phyloP scores from a whole-genome alignment of 64 coral and sea anemone species.

The Montipora capricornis region DNA sequence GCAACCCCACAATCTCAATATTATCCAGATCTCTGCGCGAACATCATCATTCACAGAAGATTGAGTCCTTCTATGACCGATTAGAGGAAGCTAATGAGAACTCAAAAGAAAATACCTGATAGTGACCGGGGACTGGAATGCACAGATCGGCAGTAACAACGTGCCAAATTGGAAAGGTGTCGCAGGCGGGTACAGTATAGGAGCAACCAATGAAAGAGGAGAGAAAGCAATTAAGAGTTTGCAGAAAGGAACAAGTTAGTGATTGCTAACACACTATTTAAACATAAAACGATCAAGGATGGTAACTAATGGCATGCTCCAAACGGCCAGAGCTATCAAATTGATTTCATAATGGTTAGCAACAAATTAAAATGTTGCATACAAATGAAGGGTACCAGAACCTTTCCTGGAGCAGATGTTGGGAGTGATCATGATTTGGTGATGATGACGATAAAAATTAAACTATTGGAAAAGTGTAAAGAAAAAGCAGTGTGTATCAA shows the following conservation, averaged over 20 bases:
- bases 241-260: background rate
- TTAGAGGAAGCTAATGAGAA: too few species aligned
- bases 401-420: conserved; percentile 5
- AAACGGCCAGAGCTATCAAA: background rate
- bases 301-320: conserved; percentile 8
- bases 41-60: too few species aligned
- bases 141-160: too few species aligned
- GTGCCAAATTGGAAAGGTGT: too few species aligned
- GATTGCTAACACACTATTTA: conserved; percentile 6
- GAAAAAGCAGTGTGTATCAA: background rate
- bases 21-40: too few species aligned
- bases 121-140: too few species aligned
- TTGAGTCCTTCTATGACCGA: too few species aligned
- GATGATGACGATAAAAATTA: conserved; percentile 1
- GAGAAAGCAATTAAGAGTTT: background rate
- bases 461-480: background rate
- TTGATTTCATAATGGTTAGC: conserved; percentile 10
- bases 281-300: background rate
- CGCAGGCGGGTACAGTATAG: too few species aligned
- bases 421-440: conserved; percentile 28
- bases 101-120: too few species aligned
- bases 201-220: too few species aligned
- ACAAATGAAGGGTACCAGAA: background rate
- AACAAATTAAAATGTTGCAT: conserved; percentile 16
- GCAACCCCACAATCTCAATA: too few species aligned